These are phyloP conservation scores for Dufourea novaeangliae DNA, from an alignment of 1,140 invertebrate species.

Conservation along the genomic window DNA sequence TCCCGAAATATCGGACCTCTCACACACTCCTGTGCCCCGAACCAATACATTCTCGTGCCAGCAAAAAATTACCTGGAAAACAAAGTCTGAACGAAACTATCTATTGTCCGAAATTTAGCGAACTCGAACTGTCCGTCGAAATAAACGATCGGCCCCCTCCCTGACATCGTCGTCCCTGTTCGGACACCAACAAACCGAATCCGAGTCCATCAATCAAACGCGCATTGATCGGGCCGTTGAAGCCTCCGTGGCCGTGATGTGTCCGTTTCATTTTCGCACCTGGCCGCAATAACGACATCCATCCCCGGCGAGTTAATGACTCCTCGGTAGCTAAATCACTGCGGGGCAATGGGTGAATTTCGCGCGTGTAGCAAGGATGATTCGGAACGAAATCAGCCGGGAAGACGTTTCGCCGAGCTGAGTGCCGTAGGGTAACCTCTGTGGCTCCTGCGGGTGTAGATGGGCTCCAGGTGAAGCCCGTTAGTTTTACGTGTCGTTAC, in stretches of 20 bases:
- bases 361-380: constrained; percentile 26
- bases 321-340: constrained; percentile 26
- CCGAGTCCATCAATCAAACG: not conserved
- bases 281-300: constrained; percentile 24
- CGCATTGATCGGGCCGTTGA: not conserved
- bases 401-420: constrained; percentile 26
- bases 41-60: too few species aligned
- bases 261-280: constrained; percentile 29
- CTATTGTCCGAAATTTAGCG: not conserved
- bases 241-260: not conserved
- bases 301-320: constrained; percentile 37
- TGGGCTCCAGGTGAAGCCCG: constrained; percentile 62
- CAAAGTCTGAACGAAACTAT: not conserved
- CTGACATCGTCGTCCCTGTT: not conserved
- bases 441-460: constrained; percentile 56
- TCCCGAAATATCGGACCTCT: too few species aligned
- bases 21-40: too few species aligned
- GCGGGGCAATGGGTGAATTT: constrained; percentile 11
- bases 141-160: not conserved
- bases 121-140: not conserved
- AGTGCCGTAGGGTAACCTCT: too few species aligned
- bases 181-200: not conserved
- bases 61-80: not conserved
- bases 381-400: constrained; percentile 30
- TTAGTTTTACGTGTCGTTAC: constrained; percentile 79